These are phyloP conservation scores for Sinocyclocheilus anshuiensis DNA, from an alignment of 2,113 vertebrate species.

Conservation along the genomic window DNA sequence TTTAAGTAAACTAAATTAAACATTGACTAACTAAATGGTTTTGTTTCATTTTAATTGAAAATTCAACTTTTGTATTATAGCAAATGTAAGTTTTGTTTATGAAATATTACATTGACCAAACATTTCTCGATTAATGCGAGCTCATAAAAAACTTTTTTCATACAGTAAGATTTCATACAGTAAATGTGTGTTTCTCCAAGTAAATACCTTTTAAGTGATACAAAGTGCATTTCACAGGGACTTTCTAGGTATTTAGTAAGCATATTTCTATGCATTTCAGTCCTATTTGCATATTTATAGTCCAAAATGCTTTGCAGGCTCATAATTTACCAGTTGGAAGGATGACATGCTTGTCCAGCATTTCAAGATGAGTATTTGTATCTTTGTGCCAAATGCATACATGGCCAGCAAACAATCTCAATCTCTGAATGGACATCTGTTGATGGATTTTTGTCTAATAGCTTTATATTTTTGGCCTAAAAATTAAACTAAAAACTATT, in stretches of 20 bases:
- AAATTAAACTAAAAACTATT: background rate
- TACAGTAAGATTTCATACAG: background rate
- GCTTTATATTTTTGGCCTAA: background rate
- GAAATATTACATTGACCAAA: too few relatives aligned
- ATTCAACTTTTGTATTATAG: too few relatives aligned
- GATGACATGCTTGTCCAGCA: constrained; percentile 17
- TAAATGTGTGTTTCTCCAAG: constrained; percentile 1
- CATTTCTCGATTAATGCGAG: background rate
- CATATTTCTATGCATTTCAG: constrained; percentile 31
- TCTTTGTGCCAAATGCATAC: background rate
- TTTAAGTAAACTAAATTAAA: too few relatives aligned
- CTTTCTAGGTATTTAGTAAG: constrained; percentile 23
- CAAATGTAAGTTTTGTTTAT: too few relatives aligned
- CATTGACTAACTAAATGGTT: too few relatives aligned
- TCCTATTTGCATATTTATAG: constrained; percentile 48
- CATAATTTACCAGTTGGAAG: constrained; percentile 12
- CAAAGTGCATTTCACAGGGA: constrained; percentile 43
- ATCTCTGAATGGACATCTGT: background rate
- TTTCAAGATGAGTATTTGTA: background rate
- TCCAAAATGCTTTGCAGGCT: background rate
- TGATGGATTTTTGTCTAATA: background rate
- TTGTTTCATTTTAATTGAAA: too few relatives aligned
- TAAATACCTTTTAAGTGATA: constrained; percentile 38
- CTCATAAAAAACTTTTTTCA: background rate
- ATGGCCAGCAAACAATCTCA: background rate